A percentile compares a stretch with the other conserved stretches of the same genome.
Conservation (phyloP, 2,113 vertebrate genomes). For the Raja brachyura region DNA sequence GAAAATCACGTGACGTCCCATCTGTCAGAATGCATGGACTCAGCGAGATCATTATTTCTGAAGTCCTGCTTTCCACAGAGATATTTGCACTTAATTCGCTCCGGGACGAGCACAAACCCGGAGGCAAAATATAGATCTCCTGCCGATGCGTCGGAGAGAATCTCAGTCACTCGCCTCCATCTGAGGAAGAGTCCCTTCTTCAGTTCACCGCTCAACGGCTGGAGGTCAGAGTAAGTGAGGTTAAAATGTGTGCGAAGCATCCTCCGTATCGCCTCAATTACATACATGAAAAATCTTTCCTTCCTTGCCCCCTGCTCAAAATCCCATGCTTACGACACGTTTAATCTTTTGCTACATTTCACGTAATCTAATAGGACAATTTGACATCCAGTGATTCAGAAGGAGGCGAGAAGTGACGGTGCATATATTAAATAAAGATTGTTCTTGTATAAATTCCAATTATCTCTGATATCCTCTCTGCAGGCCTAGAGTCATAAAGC, state of each 20-base stretch:
- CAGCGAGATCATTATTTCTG: conserved; percentile 18
- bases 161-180: not conserved
- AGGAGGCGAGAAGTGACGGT: not conserved
- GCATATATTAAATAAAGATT: not conserved
- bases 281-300: not conserved
- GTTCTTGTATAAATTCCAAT: not conserved
- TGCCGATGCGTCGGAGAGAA: not conserved
- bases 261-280: not conserved
- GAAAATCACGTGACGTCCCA: not conserved
- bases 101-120: not conserved
- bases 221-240: not conserved
- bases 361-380: not conserved
- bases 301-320: not conserved
- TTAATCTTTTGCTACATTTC: not conserved
- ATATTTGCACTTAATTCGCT: not conserved
- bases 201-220: not conserved
- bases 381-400: not conserved
- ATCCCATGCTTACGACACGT: not conserved
- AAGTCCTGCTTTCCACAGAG: not conserved
- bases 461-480: not conserved
- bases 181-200: not conserved
- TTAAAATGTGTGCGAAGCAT: conserved; percentile 7
- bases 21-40: conserved; percentile 14
- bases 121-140: conserved; percentile 15
- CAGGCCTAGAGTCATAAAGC: no score